These are phyloP conservation scores for Trachelus stipa DNA, from an alignment of 2,888 invertebrate species.

Conservation along the genomic window DNA sequence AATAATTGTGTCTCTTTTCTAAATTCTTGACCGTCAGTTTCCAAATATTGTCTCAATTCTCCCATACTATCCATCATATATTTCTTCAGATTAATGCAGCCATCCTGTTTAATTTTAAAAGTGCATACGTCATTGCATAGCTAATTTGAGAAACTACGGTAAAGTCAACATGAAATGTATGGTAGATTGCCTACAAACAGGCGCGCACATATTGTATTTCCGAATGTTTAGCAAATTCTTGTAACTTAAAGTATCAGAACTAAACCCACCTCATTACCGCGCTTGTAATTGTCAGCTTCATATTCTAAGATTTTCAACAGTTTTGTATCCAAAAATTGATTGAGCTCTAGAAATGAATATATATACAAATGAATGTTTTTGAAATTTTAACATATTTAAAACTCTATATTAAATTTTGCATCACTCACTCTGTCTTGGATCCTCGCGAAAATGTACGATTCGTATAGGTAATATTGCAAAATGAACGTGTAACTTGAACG, in stretches of 20 bases:
- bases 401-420: neutral
- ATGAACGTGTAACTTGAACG: constrained; percentile 59
- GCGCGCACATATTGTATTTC: neutral
- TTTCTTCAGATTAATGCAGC: constrained; percentile 15
- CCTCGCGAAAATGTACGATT: constrained; percentile 19
- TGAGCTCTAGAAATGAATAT: neutral
- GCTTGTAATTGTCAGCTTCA: neutral
- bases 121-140: constrained; percentile 12
- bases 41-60: constrained; percentile 61
- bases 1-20: constrained; percentile 69
- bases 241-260: neutral
- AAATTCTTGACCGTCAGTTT: constrained; percentile 66
- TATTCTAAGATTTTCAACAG: neutral
- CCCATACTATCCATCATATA: constrained; percentile 49
- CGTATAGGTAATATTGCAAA: constrained; percentile 56
- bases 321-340: neutral
- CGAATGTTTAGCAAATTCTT: neutral
- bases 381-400: neutral
- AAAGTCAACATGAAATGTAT: neutral
- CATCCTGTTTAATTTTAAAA: neutral
- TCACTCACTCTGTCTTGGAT: neutral
- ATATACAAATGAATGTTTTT: neutral
- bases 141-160: neutral
- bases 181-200: neutral
- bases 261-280: neutral